Conservation (phyloP, 2,888 invertebrate species). For the Eupithecia abbreviata region DNA sequence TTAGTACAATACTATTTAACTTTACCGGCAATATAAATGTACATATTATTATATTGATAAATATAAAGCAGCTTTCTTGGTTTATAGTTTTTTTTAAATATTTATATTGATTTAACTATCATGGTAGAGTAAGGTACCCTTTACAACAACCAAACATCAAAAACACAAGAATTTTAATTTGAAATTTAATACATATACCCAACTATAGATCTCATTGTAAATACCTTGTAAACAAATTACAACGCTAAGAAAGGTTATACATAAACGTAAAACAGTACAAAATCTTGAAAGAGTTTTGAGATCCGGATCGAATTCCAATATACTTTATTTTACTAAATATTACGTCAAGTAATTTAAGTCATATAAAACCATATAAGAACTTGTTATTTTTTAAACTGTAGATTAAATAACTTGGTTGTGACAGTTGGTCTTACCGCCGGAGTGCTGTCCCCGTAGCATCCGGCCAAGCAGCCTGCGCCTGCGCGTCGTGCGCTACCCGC, state of each 20-base stretch:
- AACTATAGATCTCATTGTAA: too few species aligned
- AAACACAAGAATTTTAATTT: not conserved
- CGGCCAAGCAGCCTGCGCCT: conserved; percentile 87
- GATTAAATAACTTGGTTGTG: not conserved
- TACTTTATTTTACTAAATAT: too few species aligned
- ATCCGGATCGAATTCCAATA: not conserved
- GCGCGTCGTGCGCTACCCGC: conserved; percentile 83
- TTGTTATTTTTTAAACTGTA: not conserved
- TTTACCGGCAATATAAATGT: not conserved
- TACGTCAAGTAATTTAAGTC: too few species aligned
- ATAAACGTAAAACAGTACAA: not conserved
- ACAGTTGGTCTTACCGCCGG: conserved; percentile 87
- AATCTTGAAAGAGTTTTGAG: not conserved
- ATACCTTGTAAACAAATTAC: not conserved
- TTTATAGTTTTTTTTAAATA: not conserved
- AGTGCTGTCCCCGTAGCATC: conserved; percentile 89
- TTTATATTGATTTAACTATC: not conserved
- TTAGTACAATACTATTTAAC: not conserved
- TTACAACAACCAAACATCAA: not conserved
- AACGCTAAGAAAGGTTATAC: not conserved
- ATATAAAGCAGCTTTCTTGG: not conserved
- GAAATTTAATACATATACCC: too few species aligned
- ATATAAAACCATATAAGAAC: not conserved
- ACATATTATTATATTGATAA: not conserved
- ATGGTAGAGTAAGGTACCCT: not conserved